phyloP scores from a whole-genome alignment of 2,797 vertebrate species.

The Centroberyx gerrardi region DNA sequence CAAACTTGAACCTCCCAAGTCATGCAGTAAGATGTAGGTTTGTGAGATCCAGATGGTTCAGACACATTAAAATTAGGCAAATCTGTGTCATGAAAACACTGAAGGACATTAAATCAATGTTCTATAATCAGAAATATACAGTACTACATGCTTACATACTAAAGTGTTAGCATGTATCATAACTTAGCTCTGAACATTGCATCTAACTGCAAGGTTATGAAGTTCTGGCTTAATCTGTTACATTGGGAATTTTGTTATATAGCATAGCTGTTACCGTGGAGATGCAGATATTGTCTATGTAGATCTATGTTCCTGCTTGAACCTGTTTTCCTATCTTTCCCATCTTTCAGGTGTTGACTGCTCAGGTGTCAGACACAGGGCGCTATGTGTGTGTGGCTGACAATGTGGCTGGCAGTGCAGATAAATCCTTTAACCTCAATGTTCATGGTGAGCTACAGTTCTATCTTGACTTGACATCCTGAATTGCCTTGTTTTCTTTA shows the following conservation, averaged over 20 bases:
- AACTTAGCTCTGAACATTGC: too few species aligned
- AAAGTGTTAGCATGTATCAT: too few species aligned
- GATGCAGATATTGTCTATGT: neutral
- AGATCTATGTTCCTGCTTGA: neutral
- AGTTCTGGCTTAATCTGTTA: neutral
- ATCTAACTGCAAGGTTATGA: neutral
- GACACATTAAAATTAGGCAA: neutral
- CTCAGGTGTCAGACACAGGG: conserved; percentile 92
- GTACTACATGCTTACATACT: too few species aligned
- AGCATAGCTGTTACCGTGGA: too few species aligned
- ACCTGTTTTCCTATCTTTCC: neutral
- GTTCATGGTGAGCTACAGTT: conserved; percentile 89
- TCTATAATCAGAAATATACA: too few species aligned
- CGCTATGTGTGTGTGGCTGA: conserved; percentile 92
- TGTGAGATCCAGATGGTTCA: too few species aligned
- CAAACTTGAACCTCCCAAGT: too few species aligned
- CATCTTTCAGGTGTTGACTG: conserved; percentile 87
- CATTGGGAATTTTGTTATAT: neutral
- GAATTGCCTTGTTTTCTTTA: neutral
- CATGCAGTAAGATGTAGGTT: too few species aligned
- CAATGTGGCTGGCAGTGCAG: conserved; percentile 92
- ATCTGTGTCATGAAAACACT: too few species aligned
- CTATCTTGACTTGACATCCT: neutral
- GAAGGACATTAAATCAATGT: too few species aligned
- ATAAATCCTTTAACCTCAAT: conserved; percentile 95